Percentiles rank a stretch among this genome's conserved stretches.
Evolutionary conservation across 2,113 vertebrate species (phyloP).

Genomic region (human): GRCh38 chr4:114928001-114928500

Average conservation of each 20-base stretch:
- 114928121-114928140: background rate
- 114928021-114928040: background rate
- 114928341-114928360: background rate
- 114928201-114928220: background rate
- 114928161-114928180: background rate
- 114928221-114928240: background rate
- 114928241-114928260: background rate
- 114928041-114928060: background rate
- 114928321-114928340: background rate
- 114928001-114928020: background rate
- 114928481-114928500: background rate
- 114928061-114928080: background rate
- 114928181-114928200: background rate
- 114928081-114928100: background rate
- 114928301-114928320: background rate
- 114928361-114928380: background rate
- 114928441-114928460: background rate
- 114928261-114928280: background rate
- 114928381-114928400: background rate
- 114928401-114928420: background rate
- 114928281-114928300: background rate
- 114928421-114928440: background rate
- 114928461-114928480: background rate
- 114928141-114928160: background rate
- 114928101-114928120: background rate